These are phyloP conservation scores for Cistogaster globosa DNA, from an alignment of 2,888 invertebrate species.

Conservation along the genomic window DNA sequence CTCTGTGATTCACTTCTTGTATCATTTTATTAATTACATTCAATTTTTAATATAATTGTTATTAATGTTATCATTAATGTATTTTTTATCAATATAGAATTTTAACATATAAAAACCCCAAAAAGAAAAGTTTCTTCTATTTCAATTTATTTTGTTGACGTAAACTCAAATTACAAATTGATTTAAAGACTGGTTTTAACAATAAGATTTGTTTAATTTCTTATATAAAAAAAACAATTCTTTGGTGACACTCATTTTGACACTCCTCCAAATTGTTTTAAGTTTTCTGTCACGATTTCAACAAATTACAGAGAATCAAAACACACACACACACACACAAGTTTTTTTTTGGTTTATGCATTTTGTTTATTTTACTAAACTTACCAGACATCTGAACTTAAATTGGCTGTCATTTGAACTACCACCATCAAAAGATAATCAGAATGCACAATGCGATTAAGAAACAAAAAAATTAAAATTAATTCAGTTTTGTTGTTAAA, in stretches of 20 bases:
- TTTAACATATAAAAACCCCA: too few relatives aligned
- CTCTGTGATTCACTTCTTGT: too few relatives aligned
- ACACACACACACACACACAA: neutral
- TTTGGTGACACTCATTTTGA: conserved; percentile 69
- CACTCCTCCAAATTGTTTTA: conserved; percentile 70
- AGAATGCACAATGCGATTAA: conserved; percentile 21
- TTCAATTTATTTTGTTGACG: conserved; percentile 23
- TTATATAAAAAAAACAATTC: neutral
- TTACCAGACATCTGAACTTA: conserved; percentile 59
- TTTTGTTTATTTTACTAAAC: conserved; percentile 42
- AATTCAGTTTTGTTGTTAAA: neutral
- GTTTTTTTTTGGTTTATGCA: neutral
- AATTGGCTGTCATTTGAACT: conserved; percentile 69
- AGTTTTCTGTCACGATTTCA: conserved; percentile 64
- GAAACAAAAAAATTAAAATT: too few relatives aligned
- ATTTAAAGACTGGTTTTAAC: conserved; percentile 1
- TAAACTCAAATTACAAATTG: conserved; percentile 20
- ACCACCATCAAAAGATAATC: conserved; percentile 63
- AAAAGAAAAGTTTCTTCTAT: too few relatives aligned
- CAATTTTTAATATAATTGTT: too few relatives aligned
- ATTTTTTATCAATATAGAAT: too few relatives aligned
- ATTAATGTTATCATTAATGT: too few relatives aligned
- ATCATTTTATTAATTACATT: too few relatives aligned
- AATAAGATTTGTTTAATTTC: conserved; percentile 1
- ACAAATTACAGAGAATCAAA: conserved; percentile 3